Evolutionary conservation across 2,113 vertebrate species (phyloP), one percentile per base, ranked within the genome.

Genomic region (Pimephales promelas): DNA sequence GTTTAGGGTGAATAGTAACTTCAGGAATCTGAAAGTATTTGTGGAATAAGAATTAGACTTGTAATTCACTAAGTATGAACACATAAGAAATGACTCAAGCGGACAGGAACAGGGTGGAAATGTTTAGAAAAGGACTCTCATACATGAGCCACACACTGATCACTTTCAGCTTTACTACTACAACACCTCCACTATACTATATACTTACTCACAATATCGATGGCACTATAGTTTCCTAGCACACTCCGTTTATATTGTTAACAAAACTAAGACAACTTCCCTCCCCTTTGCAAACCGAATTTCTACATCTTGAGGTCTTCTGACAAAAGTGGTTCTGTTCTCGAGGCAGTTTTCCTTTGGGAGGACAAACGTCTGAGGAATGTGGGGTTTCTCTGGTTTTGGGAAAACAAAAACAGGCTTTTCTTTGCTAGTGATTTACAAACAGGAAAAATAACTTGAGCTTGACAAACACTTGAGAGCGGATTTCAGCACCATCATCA

Each of bases 301-400:
- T 72, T 24, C 68, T 45, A 45, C 36, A 71, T 43, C 8, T 64
- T 36, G 9, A 36, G 28, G 16, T 34, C 62, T 36, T 5, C 31
- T 66, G 34, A 40, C 20, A n/a, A 10, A 70, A 36, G 5, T 5
- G 9, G 9, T 68, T 68, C 18, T 40, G 16, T 68, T 4, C 31
- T 20, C 36, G 16, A 36, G 62, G 16, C 64, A 22, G 16, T 84
- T 89, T 92, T 93, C 10, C 91, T 92, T 92, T 91, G 88, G 20
- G 28, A 80, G 90, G 68, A 75, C 81, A 90, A 91, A 86, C 83
- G 92, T 94, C 86, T 73, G 24, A 92, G 88, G 92, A 94, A 94
- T 93, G 91, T 88, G 88, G 40, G 78, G 59, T 54, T 22, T 20
- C 52, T 54, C 7, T 54, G 18, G 52, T 22, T 54, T 54, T 8